Evolutionary conservation across 2,113 vertebrate species (phyloP).

Genomic region (Oophaga pumilio): DNA sequence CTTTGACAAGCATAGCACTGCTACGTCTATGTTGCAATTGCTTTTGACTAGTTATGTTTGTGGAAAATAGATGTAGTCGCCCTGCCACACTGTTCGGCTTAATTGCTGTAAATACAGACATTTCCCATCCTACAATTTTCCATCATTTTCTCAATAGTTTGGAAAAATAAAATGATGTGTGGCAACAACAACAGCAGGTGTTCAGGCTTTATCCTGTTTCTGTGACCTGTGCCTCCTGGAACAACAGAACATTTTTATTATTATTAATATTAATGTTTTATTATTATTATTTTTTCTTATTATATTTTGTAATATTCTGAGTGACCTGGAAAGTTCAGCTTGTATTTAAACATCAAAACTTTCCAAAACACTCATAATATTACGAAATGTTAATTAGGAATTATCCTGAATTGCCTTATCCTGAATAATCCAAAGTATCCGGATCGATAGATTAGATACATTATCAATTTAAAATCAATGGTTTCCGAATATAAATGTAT

Average conservation of each 20-base stretch:
- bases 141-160: conserved; percentile 15
- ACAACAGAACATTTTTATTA: not conserved
- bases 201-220: not conserved
- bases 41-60: not conserved
- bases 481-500: not conserved
- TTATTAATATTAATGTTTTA: no score
- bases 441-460: no score
- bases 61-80: not conserved
- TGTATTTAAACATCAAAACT: no score
- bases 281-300: no score
- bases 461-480: no score
- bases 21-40: not conserved
- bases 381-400: no score
- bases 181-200: not conserved
- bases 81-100: not conserved
- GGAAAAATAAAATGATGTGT: conserved; percentile 19
- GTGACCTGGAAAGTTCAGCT: not conserved
- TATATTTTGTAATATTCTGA: not conserved
- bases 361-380: no score
- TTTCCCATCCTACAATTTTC: not conserved
- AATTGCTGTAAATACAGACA: conserved; percentile 35
- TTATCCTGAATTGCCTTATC: no score
- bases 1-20: not conserved
- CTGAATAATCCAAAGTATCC: no score
- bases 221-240: not conserved